Evolutionary conservation across 2,113 vertebrate species (phyloP), one percentile per base, ranked within the genome.

Genomic region (Tragelaphus imberbis): DNA sequence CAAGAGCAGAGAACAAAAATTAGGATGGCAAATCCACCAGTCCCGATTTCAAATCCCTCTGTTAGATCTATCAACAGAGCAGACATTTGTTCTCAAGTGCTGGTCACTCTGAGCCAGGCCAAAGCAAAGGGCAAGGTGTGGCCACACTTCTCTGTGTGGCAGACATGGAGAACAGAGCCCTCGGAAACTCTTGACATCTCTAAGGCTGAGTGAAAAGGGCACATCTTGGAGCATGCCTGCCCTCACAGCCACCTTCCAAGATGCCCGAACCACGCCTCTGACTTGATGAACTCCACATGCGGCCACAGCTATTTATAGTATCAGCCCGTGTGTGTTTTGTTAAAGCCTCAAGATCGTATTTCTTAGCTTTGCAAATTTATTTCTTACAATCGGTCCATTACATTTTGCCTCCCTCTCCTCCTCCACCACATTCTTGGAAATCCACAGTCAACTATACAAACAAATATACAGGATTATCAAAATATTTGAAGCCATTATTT

Each of bases 21-120:
- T 92, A 90, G 88, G 94, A 97, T 96, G 97, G 96, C 95, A 96
- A 91, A 95, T 97, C 97, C 91, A 97, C 63, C 88, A 97, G 98
- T 77, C 36, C 59, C 40, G 96, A 98, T 36, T 58, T 94, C 80
- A 97, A 68, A 88, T 84, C 94, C 89, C 65, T 98, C 98, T 99
- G 98, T 95, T 98, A 98, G 97, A 99, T 97, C 92, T 95, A 98
- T 99, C 98, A 99, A 96, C 94, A 97, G 94, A 58, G 49, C 94
- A 95, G 90, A 86, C 47, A 81, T 92, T 95, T 91, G 65, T 86
- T 98, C 98, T 98, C 97, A 98, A 98, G 93, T 97, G 84, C 77
- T 97, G 97, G 94, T 93, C 97, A 61, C 61, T 93, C 56, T 90
- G 97, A 98, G 98, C 84, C 96, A 94, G 61, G 71, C 95, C 97